Evolutionary conservation across 2,797 vertebrate species (phyloP).

Genomic region (Luscinia luscinia): DNA sequence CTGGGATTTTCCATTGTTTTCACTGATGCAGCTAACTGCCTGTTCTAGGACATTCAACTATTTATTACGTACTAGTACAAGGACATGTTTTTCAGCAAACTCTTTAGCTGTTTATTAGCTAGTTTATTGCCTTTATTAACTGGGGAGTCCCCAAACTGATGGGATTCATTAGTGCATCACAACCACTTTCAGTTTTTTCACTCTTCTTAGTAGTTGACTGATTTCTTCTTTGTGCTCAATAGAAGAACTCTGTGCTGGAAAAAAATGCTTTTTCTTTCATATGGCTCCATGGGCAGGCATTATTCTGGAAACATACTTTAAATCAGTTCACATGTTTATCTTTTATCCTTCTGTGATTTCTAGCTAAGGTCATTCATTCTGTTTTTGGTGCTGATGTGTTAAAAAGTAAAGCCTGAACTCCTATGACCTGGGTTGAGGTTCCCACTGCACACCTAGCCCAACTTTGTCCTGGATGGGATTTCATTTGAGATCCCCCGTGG

Average conservation of each 20-base stretch:
- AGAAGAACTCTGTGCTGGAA: background rate
- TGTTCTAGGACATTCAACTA: background rate
- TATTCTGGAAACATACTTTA: background rate
- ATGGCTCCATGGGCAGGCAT: background rate
- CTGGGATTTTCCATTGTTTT: background rate
- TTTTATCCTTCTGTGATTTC: background rate
- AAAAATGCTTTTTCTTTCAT: background rate
- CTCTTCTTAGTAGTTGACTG: too few relatives aligned
- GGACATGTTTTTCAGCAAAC: background rate
- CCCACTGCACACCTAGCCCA: background rate
- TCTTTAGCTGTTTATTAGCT: background rate
- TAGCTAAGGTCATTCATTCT: background rate
- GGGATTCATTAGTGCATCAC: background rate
- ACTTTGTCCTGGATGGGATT: background rate
- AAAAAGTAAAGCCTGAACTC: background rate
- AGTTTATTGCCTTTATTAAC: background rate
- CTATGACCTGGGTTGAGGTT: background rate
- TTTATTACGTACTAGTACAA: background rate
- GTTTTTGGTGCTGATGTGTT: background rate
- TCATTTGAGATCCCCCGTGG: accelerated
- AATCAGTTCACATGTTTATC: background rate
- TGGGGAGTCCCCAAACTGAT: background rate
- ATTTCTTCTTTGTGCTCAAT: background rate
- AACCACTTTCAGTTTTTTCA: background rate
- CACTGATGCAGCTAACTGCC: background rate